These are phyloP conservation scores for Eurystomus glaucurus DNA, from an alignment of 2,797 vertebrate species.

Conservation along the genomic window DNA sequence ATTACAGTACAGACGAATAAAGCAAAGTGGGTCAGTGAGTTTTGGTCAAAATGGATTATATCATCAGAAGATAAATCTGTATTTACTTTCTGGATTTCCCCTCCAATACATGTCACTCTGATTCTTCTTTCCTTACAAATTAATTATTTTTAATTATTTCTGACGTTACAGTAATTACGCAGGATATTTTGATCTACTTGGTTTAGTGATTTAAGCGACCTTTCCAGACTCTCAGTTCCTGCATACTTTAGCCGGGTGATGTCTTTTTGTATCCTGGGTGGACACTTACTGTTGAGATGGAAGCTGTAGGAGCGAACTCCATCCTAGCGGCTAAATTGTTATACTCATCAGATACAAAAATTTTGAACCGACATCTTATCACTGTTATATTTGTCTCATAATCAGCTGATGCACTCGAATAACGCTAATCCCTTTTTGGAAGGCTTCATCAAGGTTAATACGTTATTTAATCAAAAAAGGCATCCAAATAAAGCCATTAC, in stretches of 20 bases:
- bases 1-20: neutral
- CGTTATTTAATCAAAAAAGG: conserved; percentile 72
- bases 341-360: conserved; percentile 63
- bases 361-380: conserved; percentile 57
- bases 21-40: conserved; percentile 52
- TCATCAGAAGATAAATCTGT: neutral
- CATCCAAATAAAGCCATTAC: conserved; percentile 71
- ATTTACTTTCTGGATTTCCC: neutral
- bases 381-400: conserved; percentile 58
- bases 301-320: conserved; percentile 43
- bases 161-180: neutral
- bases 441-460: conserved; percentile 76
- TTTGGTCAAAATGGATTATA: conserved; percentile 33
- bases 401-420: conserved; percentile 59
- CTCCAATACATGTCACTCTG: neutral
- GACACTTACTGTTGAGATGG: neutral
- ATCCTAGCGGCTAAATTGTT: conserved; percentile 35
- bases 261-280: conserved; percentile 10
- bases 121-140: neutral
- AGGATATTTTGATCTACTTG: neutral
- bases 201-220: neutral
- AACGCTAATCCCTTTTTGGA: conserved; percentile 62
- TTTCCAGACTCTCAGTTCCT: conserved; percentile 11
- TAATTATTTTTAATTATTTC: conserved; percentile 11
- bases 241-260: conserved; percentile 40